Conservation (phyloP, 1,140 invertebrate species). For the Penaeus japonicus region DNA sequence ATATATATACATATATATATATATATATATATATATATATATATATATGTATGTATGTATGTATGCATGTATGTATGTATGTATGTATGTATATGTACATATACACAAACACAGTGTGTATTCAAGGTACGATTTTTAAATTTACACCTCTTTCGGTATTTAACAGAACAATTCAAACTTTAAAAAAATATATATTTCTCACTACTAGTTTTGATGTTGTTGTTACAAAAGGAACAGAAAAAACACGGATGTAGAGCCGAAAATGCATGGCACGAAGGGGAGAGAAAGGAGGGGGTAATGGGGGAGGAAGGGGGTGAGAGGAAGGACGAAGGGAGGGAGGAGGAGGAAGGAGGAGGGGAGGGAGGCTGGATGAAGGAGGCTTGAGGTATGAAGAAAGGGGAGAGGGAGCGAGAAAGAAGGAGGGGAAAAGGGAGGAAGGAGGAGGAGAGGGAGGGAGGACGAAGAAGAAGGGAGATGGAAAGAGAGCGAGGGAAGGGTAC, state of each 20-base stretch:
- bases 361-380: neutral
- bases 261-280: neutral
- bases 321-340: neutral
- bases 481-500: no score
- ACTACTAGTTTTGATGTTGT: neutral
- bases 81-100: neutral
- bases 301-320: neutral
- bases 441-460: no score
- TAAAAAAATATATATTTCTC: neutral
- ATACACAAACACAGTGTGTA: neutral
- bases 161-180: no score
- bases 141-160: neutral
- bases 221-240: neutral
- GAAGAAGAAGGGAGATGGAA: no score
- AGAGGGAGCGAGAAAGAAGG: no score
- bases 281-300: neutral
- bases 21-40: no score
- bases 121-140: neutral
- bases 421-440: no score
- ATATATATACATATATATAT: no score
- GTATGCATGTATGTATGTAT: neutral
- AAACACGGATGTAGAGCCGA: no score
- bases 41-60: neutral
- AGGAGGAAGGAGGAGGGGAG: neutral
- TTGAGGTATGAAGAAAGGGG: neutral